Percentiles rank a stretch among this genome's conserved stretches.
Evolutionary conservation across 2,888 invertebrate genomes (phyloP).

Genomic region (Ptilodon capucinus): DNA sequence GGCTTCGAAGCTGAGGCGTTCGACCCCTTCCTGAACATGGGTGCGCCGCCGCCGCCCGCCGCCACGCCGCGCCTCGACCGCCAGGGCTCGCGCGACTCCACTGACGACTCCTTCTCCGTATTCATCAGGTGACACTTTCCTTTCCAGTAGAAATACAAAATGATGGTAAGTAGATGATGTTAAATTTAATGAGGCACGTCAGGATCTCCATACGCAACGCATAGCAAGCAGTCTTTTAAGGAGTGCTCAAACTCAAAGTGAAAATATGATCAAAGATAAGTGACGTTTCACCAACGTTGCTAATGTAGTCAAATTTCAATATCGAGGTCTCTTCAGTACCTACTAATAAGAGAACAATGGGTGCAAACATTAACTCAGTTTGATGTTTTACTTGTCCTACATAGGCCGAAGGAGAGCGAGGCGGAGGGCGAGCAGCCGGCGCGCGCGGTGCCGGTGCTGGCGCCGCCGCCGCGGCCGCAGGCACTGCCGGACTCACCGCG

Average conservation of each 20-base stretch:
- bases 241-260: too few species aligned
- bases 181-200: too few species aligned
- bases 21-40: slow-evolving; percentile 91
- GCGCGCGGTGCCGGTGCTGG: slow-evolving; percentile 87
- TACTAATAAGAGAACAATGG: neutral
- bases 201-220: too few species aligned
- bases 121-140: slow-evolving; percentile 85
- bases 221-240: too few species aligned
- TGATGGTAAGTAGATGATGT: too few species aligned
- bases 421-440: slow-evolving; percentile 38
- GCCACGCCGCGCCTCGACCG: slow-evolving; percentile 85
- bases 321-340: neutral
- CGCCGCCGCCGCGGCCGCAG: slow-evolving; percentile 85
- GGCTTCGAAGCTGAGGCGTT: slow-evolving; percentile 89
- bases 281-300: too few species aligned
- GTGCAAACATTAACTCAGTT: neutral
- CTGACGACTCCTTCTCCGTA: slow-evolving; percentile 90
- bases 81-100: slow-evolving; percentile 89
- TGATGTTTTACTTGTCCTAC: neutral
- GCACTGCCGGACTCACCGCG: slow-evolving; percentile 83
- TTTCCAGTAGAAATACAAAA: neutral
- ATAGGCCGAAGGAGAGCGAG: slow-evolving; percentile 80
- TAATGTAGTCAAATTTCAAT: too few species aligned
- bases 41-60: slow-evolving; percentile 87
- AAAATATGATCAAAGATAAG: too few species aligned